Evolutionary conservation across 2,797 vertebrate species (phyloP), one percentile per base, ranked within the genome.

Genomic region (Apogon talboti): DNA sequence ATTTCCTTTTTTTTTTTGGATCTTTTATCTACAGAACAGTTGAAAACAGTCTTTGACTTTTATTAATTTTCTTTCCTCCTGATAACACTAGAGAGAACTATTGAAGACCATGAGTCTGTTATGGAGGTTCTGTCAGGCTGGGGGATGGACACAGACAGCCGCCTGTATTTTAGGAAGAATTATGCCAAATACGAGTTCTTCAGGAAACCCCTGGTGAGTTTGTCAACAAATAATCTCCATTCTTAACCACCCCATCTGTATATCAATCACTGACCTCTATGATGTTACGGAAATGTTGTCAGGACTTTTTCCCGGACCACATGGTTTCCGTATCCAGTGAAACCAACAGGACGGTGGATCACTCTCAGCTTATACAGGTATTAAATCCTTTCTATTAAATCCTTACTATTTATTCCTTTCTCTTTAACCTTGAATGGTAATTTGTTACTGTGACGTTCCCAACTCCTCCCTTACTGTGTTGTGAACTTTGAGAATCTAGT

Each of bases 171-270:
- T 89, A 96, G 97, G 85, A 99, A 98, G 94, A 97, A 99, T 90
- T 98, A 96, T 83, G 96, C 96, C 75, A 99, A 99, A 91, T 99
- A 99, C 82, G 96, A 98, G 77, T 99, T 98, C 92, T 99, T 99
- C 94, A 98, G 95, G 92, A 98, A 95, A 78, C 96, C 97, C 30
- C 79, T 96, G 95, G 98, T 99, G 92, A 95, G 96, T 83, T 43
- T 21, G 37, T 33, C 7, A 47, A 35, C 1, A 11, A 4, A 3
- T 7, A 40, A 6, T 48, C 41, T 28, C 15, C n/a, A 37, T 60
- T 71, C 66, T 66, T 11, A 52, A 62, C 48, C 16, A 33, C 28
- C 12, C 33, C 50, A n/a, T 1, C n/a, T 37, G 11, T 63, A 14
- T 56, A 35, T n/a, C 16, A 37, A 45, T 7, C 18, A 52, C 7